A percentile compares a stretch with the other conserved stretches of the same genome.
These are phyloP conservation scores for Phaedon cochleariae DNA, from an alignment of 2,888 invertebrate genomes.

Conservation along the genomic window DNA sequence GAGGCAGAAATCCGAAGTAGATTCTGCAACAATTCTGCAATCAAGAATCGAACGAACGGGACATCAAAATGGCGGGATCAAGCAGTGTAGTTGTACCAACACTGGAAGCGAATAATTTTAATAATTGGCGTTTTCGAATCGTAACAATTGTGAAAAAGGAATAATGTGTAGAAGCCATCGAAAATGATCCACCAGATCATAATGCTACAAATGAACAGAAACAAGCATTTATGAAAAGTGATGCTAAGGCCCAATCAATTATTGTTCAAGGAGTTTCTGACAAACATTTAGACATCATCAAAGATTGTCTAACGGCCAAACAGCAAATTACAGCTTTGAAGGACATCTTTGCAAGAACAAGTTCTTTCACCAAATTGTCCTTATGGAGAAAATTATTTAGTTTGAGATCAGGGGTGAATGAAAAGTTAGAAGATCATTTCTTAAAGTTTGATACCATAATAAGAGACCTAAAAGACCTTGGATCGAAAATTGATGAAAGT, in stretches of 20 bases:
- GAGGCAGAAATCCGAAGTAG: too few species aligned
- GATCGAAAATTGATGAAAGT: slow-evolving; percentile 16
- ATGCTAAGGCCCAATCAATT: too few species aligned
- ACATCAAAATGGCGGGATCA: too few species aligned
- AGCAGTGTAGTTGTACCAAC: too few species aligned
- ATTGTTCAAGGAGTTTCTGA: too few species aligned
- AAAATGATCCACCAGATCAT: not conserved
- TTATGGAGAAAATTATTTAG: not conserved
- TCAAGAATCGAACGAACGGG: too few species aligned
- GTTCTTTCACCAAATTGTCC: not conserved
- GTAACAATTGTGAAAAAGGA: not conserved
- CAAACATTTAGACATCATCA: too few species aligned
- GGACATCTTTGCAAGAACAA: not conserved
- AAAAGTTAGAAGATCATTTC: slow-evolving; percentile 3
- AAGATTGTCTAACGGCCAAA: too few species aligned
- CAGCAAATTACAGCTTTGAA: not conserved
- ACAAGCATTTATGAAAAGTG: too few species aligned
- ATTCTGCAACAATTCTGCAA: too few species aligned
- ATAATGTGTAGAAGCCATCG: not conserved
- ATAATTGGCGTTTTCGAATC: not conserved
- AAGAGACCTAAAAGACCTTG: slow-evolving; percentile 10
- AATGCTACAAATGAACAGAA: too few species aligned
- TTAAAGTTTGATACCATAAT: not conserved
- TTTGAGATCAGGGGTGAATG: not conserved
- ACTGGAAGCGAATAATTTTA: not conserved